These are phyloP conservation scores for Emydura subglobosa DNA, from an alignment of 2,113 vertebrate species.

Conservation along the genomic window DNA sequence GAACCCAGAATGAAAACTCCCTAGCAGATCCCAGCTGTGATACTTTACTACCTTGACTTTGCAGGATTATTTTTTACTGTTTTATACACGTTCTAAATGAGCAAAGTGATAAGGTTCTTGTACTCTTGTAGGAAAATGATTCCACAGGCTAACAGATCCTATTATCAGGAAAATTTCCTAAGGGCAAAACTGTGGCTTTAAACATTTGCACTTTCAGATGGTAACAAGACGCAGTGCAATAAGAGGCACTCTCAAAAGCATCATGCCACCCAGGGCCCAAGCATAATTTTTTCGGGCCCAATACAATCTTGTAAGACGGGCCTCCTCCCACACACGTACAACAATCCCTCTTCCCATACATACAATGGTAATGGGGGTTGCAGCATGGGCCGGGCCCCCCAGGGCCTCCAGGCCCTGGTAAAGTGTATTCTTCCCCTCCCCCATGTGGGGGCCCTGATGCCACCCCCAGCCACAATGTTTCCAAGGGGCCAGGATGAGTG, in stretches of 20 bases:
- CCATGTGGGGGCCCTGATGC: too few relatives aligned
- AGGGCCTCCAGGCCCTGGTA: too few relatives aligned
- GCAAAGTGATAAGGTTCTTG: background rate
- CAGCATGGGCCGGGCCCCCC: too few relatives aligned
- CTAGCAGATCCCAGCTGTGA: accelerated
- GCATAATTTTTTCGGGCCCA: too few relatives aligned
- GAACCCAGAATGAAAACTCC: background rate
- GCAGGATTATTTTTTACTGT: background rate
- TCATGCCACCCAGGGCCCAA: background rate
- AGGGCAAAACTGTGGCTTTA: background rate
- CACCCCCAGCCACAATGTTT: background rate
- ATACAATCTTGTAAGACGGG: too few relatives aligned
- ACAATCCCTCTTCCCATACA: too few relatives aligned
- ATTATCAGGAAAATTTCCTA: background rate
- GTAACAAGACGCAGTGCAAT: background rate
- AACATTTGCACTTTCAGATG: background rate
- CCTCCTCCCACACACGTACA: too few relatives aligned
- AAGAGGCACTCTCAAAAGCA: background rate
- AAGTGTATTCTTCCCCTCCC: too few relatives aligned
- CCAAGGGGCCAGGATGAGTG: background rate
- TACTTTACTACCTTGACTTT: background rate
- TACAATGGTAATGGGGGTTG: too few relatives aligned
- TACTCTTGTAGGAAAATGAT: background rate
- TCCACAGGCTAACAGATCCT: background rate
- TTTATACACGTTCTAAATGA: background rate